Evolutionary conservation across 1,140 invertebrate genomes (phyloP), one percentile per base, ranked within the genome.

Genomic region (Linepithema humile): DNA sequence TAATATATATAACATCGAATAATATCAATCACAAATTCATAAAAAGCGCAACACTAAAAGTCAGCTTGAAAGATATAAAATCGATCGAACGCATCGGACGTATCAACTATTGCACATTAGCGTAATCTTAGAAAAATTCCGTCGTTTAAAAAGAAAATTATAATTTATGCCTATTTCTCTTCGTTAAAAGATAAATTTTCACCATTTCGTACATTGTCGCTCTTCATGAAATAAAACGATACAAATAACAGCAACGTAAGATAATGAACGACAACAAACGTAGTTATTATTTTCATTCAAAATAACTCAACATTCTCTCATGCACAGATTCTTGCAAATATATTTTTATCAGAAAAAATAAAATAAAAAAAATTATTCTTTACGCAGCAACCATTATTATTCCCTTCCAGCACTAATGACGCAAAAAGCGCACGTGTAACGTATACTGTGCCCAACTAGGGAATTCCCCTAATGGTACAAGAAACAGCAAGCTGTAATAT

Each of bases 401-500:
- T 38, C 48, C 12, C 7, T 64, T 55, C 35, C 20, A 53, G 29
- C 64, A 43, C 35, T 80, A 70, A 70, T 80, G 75, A 55, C 48
- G 26, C 75, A 80, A 80, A 80, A 80, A 80, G n/a, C 50, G 17
- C 12, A 23, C 17, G 4, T 50, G 35, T 55, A 69, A 78, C 29
- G 65, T 55, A 55, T 78, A 78, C 15, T 69, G 17, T 40, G 50
- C n/a, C 7, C 64, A 43, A 80, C 64, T 55, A 69, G 55, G 48
- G 38, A n/a, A 9, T 57, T 43, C 10, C 35, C 48, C n/a, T 80
- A 80, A 80, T 80, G 64, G 64, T 70, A 80, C 48, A 70, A 80
- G 75, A 80, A 80, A 55, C 74, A 80, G 64, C 45, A 55, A 80
- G 35, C 50, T 80, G 64, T 40, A 64, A 62, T 48, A 70, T 80